Percentiles rank a stretch among this genome's conserved stretches.
phyloP scores from a whole-genome alignment of 2,797 vertebrate genomes.

The Oreochromis grahami region DNA sequence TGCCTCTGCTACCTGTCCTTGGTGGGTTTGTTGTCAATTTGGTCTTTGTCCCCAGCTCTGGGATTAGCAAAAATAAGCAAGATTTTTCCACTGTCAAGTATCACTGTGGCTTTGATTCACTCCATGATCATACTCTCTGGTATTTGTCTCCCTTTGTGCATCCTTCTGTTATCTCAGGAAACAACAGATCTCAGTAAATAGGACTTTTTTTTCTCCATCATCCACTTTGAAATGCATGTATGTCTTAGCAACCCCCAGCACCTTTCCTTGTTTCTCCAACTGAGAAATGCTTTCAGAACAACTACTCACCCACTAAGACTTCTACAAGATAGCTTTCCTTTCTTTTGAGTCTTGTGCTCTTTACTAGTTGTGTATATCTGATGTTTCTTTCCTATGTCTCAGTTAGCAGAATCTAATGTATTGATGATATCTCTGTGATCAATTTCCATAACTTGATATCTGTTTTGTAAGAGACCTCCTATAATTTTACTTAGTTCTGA shows the following conservation, averaged over 20 bases:
- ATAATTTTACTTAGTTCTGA: background rate
- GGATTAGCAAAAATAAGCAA: background rate
- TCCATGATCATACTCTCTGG: background rate
- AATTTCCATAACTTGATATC: background rate
- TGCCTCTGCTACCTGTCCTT: background rate
- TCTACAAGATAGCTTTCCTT: background rate
- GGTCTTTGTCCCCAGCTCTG: background rate
- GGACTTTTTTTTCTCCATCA: background rate
- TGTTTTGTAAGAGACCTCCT: background rate
- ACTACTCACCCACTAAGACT: background rate
- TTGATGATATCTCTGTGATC: background rate
- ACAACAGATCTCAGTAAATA: background rate
- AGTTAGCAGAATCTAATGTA: background rate
- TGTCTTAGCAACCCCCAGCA: background rate
- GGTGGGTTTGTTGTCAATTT: background rate
- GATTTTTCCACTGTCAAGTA: background rate
- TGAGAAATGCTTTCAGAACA: background rate
- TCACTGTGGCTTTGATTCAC: background rate
- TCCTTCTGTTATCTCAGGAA: background rate
- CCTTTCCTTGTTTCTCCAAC: background rate
- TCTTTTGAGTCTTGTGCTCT: background rate
- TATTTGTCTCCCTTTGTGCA: background rate
- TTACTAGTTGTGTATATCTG: background rate
- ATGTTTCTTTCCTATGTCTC: background rate
- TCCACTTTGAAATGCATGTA: background rate